Base-by-base conservation (phyloP, 1,140 invertebrate species). In the Procambarus clarkii region DNA sequence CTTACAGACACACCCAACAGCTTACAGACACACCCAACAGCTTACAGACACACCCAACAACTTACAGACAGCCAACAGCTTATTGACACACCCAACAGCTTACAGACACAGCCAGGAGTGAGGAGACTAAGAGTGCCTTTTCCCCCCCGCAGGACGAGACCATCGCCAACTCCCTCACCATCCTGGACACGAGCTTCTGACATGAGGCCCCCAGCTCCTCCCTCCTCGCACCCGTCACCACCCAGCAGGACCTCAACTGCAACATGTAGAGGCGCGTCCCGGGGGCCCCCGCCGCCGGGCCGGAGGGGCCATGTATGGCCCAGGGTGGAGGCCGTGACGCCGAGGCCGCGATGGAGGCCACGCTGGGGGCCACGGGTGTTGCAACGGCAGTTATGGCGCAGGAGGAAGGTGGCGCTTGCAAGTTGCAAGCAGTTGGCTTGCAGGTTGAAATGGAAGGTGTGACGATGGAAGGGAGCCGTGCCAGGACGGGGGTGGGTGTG, bases 161-260 rank as follows among this genome's bases (percentile, higher is more conserved):
- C 90, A 91, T 91, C 84, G 90, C 90, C 64, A 91, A 91, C 78
- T 91, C 90, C 5, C 83, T 91, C 50, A 91, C 90, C 18, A 91
- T 91, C 90, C 84, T 91, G 78, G 90, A 91, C 71, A 91, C 90
- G 21, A 86, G 77, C 64, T 91, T 91, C 90, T 91, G 90, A 91
- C 90, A 86, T 21, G 90, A 91, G 84, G 90, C 90, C 90, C 90
- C 90, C 76, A 82, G 45, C 50, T 71, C 82, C 21, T 58, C 71
- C 21, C 74, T 85, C 8, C 77, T 91, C 21, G 76, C 48, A 8
- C 89, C 84, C 45, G 79, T 89, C 80, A 45, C n/a, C 44, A 18
- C 69, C 34, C 84, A 76, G 24, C 90, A 91, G 44, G 84, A 91
- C 50, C 78, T 91, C 45, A 91, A 91, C 85, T 86, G 90, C 21